Evolutionary conservation across 2,113 vertebrate species (phyloP), one percentile per base, ranked within the genome.

Genomic region (Ascaphus truei): DNA sequence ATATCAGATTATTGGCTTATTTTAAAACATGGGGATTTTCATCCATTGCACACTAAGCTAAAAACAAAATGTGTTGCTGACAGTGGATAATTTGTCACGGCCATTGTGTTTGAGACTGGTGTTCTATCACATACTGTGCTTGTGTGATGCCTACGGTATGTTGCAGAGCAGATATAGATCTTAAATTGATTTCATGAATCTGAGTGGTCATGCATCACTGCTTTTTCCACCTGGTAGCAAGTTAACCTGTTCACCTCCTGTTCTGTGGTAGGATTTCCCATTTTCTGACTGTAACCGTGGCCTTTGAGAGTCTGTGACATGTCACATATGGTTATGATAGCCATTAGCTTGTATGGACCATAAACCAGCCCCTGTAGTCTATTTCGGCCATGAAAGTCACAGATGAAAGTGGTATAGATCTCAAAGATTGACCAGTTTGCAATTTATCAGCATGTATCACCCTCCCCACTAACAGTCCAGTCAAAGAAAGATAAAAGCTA

Each of bases 331-430:
- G 29, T 58, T 68, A 48, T 48, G 53, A 68, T 36, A 34, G 53
- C 37, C 53, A 36, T 58, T 34, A 22, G 11, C 23, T 55, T 22
- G 27, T 15, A 27, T 25, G 15, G 36, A 20, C 57, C 16, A 61
- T 52, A 61, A 71, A 52, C 61, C 57, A 61, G 57, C n/a, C 25
- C 47, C 8, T 37, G 33, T 61, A 47, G 43, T 61, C 27, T 52
- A 52, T 29, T 71, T 61, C 61, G 56, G 33, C 67, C 52, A 39
- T n/a, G 47, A 52, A 71, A 71, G 31, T 52, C 29, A 57, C 31
- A 71, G 27, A 39, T 52, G 67, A 61, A 55, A 71, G 60, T 47
- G 57, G 39, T 31, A 60, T 59, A 50, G 30, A 68, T 50, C 56
- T 27, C 60, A 59, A 71, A 61, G 34, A 36, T 12, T 61, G 26